Conservation (phyloP, 2,797 vertebrate species). For the Antrozous pallidus region DNA sequence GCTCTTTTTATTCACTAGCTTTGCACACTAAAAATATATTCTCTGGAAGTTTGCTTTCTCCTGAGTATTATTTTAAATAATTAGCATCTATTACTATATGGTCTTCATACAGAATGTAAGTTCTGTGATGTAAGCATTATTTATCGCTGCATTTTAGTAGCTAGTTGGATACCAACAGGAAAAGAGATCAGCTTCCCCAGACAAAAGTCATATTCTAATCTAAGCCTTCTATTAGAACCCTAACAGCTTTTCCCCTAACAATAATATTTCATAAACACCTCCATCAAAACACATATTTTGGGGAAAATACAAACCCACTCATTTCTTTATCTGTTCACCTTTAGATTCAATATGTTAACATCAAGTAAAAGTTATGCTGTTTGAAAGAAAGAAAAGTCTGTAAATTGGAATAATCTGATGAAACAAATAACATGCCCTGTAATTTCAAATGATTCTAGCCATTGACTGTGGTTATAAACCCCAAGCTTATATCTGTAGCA, state of each 20-base stretch:
- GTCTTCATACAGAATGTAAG: neutral
- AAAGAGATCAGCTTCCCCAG: neutral
- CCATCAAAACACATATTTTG: neutral
- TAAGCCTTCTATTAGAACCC: neutral
- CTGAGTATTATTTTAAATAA: constrained; percentile 28
- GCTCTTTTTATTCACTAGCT: neutral
- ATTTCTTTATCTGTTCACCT: neutral
- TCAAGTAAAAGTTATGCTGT: neutral
- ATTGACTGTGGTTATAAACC: constrained; percentile 41
- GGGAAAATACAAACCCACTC: neutral
- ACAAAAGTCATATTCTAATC: neutral
- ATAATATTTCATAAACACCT: neutral
- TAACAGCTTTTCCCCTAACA: neutral
- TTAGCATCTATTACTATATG: neutral
- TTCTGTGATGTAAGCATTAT: neutral
- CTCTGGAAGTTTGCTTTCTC: neutral
- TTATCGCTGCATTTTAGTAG: neutral
- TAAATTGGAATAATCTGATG: neutral
- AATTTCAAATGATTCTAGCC: constrained; percentile 34
- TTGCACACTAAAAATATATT: neutral
- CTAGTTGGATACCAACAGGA: neutral
- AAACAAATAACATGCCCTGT: constrained; percentile 11
- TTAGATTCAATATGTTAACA: neutral
- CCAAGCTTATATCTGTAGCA: neutral
- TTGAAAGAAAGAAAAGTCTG: neutral